These are phyloP conservation scores for Glossophaga mutica DNA, from an alignment of 2,797 vertebrate genomes.

Conservation along the genomic window DNA sequence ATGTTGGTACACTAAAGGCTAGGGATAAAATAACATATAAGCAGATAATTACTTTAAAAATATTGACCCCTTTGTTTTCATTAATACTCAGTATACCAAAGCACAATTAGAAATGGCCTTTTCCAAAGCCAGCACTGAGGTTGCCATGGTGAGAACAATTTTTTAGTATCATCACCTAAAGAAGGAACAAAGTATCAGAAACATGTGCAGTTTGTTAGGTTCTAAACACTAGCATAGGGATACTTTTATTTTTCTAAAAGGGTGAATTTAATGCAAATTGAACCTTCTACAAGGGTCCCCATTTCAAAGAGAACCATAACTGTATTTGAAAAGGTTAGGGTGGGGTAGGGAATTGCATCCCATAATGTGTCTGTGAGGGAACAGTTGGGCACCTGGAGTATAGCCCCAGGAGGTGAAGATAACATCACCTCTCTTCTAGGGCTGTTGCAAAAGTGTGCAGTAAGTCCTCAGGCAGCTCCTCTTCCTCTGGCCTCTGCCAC, in stretches of 20 bases:
- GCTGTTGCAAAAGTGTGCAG: not conserved
- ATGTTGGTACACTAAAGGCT: not conserved
- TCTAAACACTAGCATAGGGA: not conserved
- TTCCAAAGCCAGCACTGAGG: not conserved
- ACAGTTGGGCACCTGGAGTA: not conserved
- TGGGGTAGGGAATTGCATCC: not conserved
- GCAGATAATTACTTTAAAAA: not conserved
- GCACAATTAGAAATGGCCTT: not conserved
- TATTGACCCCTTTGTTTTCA: not conserved
- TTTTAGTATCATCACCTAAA: not conserved
- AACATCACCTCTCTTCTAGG: not conserved
- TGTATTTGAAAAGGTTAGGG: not conserved
- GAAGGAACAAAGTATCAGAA: conserved; percentile 5
- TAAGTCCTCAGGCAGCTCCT: not conserved
- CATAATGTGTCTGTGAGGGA: not conserved
- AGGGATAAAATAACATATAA: not conserved
- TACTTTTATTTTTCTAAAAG: not conserved
- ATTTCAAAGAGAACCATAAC: not conserved
- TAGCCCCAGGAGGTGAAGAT: not conserved
- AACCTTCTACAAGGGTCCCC: not conserved
- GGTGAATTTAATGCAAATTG: not conserved
- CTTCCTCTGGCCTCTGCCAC: not conserved
- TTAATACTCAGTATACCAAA: not conserved
- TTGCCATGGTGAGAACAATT: not conserved
- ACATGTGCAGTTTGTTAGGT: not conserved